Evolutionary conservation across 2,113 vertebrate species (phyloP).

Genomic region (Cricetomys ansorgei): DNA sequence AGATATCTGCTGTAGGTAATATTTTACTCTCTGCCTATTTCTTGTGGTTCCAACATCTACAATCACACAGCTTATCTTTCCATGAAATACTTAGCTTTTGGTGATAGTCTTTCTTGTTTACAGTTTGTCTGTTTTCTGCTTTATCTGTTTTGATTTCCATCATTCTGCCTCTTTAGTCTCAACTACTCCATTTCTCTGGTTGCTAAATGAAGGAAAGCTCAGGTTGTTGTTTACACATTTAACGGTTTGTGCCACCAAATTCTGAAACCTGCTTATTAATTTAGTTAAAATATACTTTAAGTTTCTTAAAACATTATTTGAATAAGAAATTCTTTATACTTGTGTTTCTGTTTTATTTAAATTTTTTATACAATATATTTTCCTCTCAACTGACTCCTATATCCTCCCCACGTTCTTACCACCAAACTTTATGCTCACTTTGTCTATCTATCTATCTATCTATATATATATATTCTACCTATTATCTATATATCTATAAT

Average conservation of each 20-base stretch:
- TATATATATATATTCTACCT: too few relatives aligned
- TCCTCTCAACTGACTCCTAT: neutral
- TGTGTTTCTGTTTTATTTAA: neutral
- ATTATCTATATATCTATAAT: neutral
- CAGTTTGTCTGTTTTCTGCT: neutral
- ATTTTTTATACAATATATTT: neutral
- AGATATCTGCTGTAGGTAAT: neutral
- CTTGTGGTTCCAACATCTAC: neutral
- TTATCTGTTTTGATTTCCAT: neutral
- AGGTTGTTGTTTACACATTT: neutral
- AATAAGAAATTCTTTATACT: neutral
- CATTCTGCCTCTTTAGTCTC: neutral
- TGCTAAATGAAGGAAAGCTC: neutral
- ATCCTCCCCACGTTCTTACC: neutral
- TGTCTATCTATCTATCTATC: neutral
- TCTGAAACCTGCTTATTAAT: neutral
- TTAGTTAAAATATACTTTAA: neutral
- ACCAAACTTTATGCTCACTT: neutral
- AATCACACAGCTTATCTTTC: neutral
- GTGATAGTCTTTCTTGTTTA: neutral
- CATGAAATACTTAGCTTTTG: too few relatives aligned
- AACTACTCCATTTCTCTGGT: neutral
- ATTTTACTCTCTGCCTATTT: neutral
- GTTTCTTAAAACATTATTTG: neutral
- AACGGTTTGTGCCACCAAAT: neutral